These are phyloP conservation scores for Aphelenchoides avenae DNA, from an alignment of 1,140 invertebrate species.

Conservation along the genomic window DNA sequence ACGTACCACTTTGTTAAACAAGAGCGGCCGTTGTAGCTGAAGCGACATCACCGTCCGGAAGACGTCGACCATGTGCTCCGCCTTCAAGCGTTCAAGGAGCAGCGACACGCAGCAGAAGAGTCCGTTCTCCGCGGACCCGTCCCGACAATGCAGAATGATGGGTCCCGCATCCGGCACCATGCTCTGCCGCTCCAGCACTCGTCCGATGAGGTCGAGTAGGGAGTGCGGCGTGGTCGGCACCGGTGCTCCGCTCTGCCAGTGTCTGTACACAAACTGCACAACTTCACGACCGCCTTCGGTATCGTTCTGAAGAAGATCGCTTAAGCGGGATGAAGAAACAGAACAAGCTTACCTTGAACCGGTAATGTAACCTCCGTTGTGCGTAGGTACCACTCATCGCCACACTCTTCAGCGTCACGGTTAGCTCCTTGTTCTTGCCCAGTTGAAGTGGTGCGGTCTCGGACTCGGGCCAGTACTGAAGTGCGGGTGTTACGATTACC, in stretches of 20 bases:
- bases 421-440: conserved; percentile 46
- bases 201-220: conserved; percentile 48
- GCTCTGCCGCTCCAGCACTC: conserved; percentile 49
- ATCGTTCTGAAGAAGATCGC: conserved; percentile 21
- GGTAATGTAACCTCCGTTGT: conserved; percentile 40
- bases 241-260: conserved; percentile 30
- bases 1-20: conserved; percentile 48
- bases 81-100: conserved; percentile 61
- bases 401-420: conserved; percentile 31
- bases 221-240: conserved; percentile 31
- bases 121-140: conserved; percentile 62
- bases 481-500: neutral
- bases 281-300: conserved; percentile 32
- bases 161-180: conserved; percentile 41
- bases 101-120: conserved; percentile 61
- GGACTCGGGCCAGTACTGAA: conserved; percentile 54
- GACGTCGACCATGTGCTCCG: conserved; percentile 63
- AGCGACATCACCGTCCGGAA: conserved; percentile 62
- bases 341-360: conserved; percentile 36
- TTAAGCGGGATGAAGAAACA: conserved; percentile 8
- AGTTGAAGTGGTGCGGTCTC: conserved; percentile 19
- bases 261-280: conserved; percentile 35
- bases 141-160: conserved; percentile 54
- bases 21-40: conserved; percentile 36
- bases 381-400: conserved; percentile 22